phyloP scores from a whole-genome alignment of 2,113 vertebrate genomes.

The Macrotis lagotis region DNA sequence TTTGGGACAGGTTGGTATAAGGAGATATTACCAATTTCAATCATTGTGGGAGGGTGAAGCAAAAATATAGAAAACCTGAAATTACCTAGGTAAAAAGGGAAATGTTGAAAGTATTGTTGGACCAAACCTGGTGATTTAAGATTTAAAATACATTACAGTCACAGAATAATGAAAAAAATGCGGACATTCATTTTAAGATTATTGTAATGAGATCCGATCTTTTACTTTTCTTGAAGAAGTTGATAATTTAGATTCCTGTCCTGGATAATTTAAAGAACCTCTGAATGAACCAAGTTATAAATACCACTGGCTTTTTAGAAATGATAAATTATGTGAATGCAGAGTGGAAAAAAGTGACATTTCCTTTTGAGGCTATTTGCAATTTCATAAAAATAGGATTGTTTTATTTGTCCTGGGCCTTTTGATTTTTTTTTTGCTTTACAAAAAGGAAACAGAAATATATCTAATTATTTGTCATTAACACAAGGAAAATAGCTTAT shows the following conservation, averaged over 20 bases:
- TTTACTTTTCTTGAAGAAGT: background rate
- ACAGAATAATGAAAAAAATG: background rate
- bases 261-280: background rate
- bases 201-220: background rate
- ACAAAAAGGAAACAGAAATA: background rate
- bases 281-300: background rate
- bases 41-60: background rate
- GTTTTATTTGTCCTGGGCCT: background rate
- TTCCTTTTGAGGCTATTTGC: background rate
- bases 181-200: background rate
- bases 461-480: background rate
- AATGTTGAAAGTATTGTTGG: background rate
- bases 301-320: background rate
- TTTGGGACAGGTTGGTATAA: background rate
- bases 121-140: background rate
- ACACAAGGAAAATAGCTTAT: background rate
- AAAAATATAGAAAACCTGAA: background rate
- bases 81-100: background rate
- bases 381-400: background rate
- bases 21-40: background rate
- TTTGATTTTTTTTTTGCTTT: background rate
- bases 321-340: background rate
- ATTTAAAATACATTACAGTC: background rate
- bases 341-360: background rate
- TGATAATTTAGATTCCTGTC: background rate